Evolutionary conservation across 2,113 vertebrate species (phyloP).

Genomic region (Chloropsis hardwickii): DNA sequence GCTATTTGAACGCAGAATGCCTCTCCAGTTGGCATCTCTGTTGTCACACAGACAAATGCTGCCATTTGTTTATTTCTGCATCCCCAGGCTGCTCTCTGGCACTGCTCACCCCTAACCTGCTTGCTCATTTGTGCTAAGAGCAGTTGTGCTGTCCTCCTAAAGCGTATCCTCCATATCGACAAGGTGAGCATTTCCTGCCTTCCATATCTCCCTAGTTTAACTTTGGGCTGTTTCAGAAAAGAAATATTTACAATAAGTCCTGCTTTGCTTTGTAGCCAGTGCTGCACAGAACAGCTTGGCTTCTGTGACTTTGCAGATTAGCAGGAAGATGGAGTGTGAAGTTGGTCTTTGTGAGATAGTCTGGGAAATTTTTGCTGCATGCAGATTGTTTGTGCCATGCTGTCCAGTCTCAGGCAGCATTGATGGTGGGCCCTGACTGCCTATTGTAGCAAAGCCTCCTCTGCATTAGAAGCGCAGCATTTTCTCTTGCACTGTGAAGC

Average conservation of each 20-base stretch:
- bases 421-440: not conserved
- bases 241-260: not conserved
- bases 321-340: not conserved
- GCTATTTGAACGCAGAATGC: not conserved
- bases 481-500: not conserved
- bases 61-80: not conserved
- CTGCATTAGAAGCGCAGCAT: not conserved
- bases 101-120: not conserved
- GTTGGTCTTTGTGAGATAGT: not conserved
- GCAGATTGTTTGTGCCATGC: not conserved
- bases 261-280: not conserved
- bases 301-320: not conserved
- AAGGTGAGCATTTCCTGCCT: not conserved
- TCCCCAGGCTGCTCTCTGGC: not conserved
- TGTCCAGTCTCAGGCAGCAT: not conserved
- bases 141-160: not conserved
- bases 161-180: fast-evolving
- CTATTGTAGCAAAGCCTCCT: not conserved
- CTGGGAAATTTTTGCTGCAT: not conserved
- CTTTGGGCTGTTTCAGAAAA: not conserved
- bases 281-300: not conserved
- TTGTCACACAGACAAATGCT: not conserved
- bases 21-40: not conserved
- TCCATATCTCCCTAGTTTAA: not conserved
- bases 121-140: not conserved